Evolutionary conservation across 1,140 invertebrate species (phyloP), one percentile per base, ranked within the genome.

Genomic region (Cotesia glomerata): DNA sequence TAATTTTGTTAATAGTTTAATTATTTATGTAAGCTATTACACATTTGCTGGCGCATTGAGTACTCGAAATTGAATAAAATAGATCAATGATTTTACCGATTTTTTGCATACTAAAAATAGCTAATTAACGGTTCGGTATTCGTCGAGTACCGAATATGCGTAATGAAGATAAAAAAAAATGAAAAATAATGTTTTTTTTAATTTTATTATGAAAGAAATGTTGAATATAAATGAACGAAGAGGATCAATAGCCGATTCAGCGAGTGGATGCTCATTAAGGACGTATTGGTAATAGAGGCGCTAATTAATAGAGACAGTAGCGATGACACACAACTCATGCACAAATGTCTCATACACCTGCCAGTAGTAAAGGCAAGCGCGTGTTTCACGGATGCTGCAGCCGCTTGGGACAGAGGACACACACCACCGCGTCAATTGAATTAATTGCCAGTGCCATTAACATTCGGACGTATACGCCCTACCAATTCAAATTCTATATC

Each of bases 271-370:
- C 62, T 71, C 69, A 71, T 71, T 65, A 71, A 71, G 59, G 51
- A 71, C 61, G 49, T 77, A 74, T 61, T 68, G 69, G 61, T 66
- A 45, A 45, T 45, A 45, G 75, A 79, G 78, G 78, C 64, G 68
- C 65, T 80, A 80, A 80, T 80, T 80, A 77, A 79, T 79, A 54
- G 78, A 80, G 76, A 80, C 74, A 75, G 70, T 76, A 76, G 64
- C 68, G 69, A 71, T 72, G 72, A 73, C 64, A 71, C 74, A 73
- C 76, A 77, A 74, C 68, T 76, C 76, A 75, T 75, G 69, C 72
- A 75, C 63, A 56, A 70, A 78, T 69, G 76, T 80, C 78, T 63
- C 54, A 65, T 51, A 66, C 80, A 80, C 71, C 79, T 79, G 79
- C 61, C 69, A 67, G 32, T 65, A 45, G 39, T 52, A 62, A 18